Percentiles rank a stretch among this genome's conserved stretches.
phyloP scores from a whole-genome alignment of 2,113 vertebrate genomes.

The Lophochroa leadbeateri region DNA sequence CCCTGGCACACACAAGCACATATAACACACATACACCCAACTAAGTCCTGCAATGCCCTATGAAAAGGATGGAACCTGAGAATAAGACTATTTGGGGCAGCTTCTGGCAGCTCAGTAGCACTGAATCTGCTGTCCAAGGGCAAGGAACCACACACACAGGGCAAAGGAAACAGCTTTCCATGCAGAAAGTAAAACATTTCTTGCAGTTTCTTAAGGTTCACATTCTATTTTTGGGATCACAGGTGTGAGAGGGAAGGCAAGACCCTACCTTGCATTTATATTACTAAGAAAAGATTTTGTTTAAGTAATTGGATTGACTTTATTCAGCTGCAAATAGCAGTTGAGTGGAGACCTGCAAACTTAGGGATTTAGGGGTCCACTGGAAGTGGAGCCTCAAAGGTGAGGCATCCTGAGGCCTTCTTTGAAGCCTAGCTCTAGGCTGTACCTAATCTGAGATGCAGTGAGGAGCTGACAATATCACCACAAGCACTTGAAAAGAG shows the following conservation, averaged over 20 bases:
- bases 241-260: background rate
- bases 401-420: background rate
- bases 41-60: background rate
- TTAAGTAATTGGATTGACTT: background rate
- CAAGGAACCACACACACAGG: background rate
- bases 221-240: background rate
- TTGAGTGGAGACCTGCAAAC: background rate
- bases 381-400: background rate
- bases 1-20: background rate
- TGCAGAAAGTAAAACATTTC: background rate
- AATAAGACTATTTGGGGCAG: background rate
- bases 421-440: background rate
- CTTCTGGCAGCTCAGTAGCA: background rate
- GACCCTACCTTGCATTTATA: rapidly evolving
- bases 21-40: background rate
- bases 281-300: background rate
- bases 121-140: background rate
- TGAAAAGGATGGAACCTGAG: background rate
- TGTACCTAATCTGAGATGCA: background rate
- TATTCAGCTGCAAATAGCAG: background rate
- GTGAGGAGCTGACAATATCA: background rate
- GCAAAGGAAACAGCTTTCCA: background rate
- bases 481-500: background rate
- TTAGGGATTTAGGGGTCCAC: background rate
- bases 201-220: background rate